Base-by-base conservation (phyloP, 2,797 vertebrate species). In the Tokudaia muenninki region DNA sequence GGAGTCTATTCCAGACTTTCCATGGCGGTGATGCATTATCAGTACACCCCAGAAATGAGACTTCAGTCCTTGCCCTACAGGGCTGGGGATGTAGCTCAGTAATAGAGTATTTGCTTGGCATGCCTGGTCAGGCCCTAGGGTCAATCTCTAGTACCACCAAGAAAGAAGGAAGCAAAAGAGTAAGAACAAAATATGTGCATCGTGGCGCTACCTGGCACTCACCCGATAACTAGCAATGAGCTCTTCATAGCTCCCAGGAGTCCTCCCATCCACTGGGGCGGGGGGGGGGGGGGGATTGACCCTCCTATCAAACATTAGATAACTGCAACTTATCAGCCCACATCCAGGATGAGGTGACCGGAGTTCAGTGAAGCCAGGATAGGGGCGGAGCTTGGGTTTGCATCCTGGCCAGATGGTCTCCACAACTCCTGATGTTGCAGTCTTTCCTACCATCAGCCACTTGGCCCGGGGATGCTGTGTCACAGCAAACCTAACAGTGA, bases 231-330 rank as follows among this genome's bases (percentile, higher is more conserved):
- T 57, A 83, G 55, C 82, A 65, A 61, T 57, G 59, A 47, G 37
- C 31, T 31, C 47, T 12, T 70, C 14, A 2, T 29, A 34, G 47
- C 50, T 83, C 24, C 91, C 11, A 22, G 59, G 44, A 21, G 4
- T 47, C 34, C 77, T 82, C 57, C 0, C 2, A 61, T 74, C 47
- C 77, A 55, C 31, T 19, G 44, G 41, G 41, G 41, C 41, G 41
- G 0, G 0, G 0, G 44, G 41, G 0, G 0, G 0, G 44, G 0
- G 0, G 0, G n/a, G 29, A 37, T 3, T 41, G 61, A 8, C 72
- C 79, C 79, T 14, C 19, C 2, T 50, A 37, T 34, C 81, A 70
- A n/a, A 63, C 52, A 7, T 17, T 81, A 74, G 94, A 37, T 24
- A 78, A 94, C 55, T 19, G 14, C 63, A 90, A 31, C 29, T 95